Base-by-base conservation (phyloP, 1,140 invertebrate species). In the Solenopsis fugax region DNA sequence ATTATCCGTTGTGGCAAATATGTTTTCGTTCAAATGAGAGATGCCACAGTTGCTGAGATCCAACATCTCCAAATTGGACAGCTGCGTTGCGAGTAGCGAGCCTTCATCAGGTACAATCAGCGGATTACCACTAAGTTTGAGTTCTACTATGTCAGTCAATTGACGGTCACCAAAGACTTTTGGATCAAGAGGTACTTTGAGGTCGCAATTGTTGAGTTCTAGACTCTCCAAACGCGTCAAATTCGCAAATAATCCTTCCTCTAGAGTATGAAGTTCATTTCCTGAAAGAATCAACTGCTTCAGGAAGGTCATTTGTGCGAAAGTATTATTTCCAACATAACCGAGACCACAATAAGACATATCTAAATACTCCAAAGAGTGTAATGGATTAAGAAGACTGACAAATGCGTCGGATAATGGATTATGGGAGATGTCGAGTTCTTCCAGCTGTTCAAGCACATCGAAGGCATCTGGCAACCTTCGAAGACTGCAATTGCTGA, bases 261-360 rank as follows among this genome's bases (percentile, higher is more conserved):
- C 97, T n/a, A 97, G 92, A 5, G 96, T 96, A 86, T 97, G 94
- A 2, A 97, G 92, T 88, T 96, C 96, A 87, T 97, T 97, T 12
- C 97, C 97, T 2, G 97, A 97, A 9, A 97, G 93, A 60, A 97
- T 96, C 29, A 97, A 94, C 56, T 95, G 96, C 89, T 96, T 97
- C 91, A 97, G 95, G 1, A 96, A 96, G 0, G 96, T 97, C 97
- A 97, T 97, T 92, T 97, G 96, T 0, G 96, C 96, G 92, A 97
- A 97, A 2, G 97, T 97, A 6, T 96, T 95, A 34, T 96, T 96
- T 10, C 96, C 96, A 48, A 97, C 96, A 85, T 96, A 95, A 2
- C 96, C 96, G 12, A 97, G 94, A 92, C 97, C 96, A 93, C 97
- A 97, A 89, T 97, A 97, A 9, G 97, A 97, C 97, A 97, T 97